Evolutionary conservation across 2,797 vertebrate species (phyloP), one percentile per base, ranked within the genome.

Genomic region (Tachyglossus aculeatus): DNA sequence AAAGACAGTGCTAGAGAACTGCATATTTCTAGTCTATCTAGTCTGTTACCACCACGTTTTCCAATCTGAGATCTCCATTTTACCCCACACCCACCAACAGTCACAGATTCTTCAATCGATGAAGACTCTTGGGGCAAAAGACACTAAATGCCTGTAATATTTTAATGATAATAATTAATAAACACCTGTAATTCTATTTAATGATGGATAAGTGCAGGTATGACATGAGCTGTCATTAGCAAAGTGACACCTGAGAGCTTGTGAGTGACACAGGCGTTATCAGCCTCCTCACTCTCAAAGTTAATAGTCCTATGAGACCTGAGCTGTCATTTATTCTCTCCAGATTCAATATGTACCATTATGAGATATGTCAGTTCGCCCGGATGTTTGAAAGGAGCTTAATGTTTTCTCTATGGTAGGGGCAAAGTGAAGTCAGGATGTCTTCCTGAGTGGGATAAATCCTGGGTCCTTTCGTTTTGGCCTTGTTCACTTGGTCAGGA

Each of bases 151-250:
- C n/a, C 16, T 33, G 33, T 1, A 27, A 62, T 52, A 34, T 25
- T 21, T 45, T 66, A 41, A 47, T 47, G 71, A 69, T 52, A 32
- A 47, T 67, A 63, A 70, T 71, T 77, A 77, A 47, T 34, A 78
- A 66, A 44, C 15, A 27, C 40, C 52, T 19, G 21, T 37, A 76
- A 47, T 74, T 78, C 59, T 15, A 54, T 37, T 41, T 59, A 51
- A 5, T 33, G 68, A 66, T 58, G 38, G 48, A 21, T 57, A 11
- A 80, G 48, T 50, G 38, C 50, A 53, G 38, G n/a, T 67, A 50
- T 12, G 22, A 29, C 2, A 0, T 18, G 48, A 0, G 15, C 58
- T 60, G 67, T 39, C 65, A 68, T 21, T 70, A 3, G 5, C 31
- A 21, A 0, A 2, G 33, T n/a, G 68, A 50, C 10, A 6, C 54